Evolutionary conservation across 2,888 invertebrate species (phyloP).

Genomic region (Acronicta psi): DNA sequence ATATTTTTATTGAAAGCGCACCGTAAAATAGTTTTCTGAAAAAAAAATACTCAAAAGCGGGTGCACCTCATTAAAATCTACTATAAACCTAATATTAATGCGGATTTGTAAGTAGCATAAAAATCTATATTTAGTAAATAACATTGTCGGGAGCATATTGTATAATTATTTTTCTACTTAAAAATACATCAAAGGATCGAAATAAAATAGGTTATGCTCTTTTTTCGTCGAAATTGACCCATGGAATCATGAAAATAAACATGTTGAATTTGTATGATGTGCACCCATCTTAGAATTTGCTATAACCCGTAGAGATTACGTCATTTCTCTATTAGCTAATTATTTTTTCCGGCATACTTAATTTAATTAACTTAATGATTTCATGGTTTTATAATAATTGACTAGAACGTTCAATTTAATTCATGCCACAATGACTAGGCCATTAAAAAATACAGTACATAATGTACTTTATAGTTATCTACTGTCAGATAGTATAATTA

Average conservation of each 20-base stretch:
- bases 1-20: no score
- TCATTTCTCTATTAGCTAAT: constrained; percentile 17
- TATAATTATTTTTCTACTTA: no score
- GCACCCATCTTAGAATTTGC: constrained; percentile 2
- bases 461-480: constrained; percentile 18
- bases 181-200: no score
- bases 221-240: no score
- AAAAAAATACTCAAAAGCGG: no score
- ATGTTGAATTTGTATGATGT: constrained; percentile 7
- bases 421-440: constrained; percentile 73
- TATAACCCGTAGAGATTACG: constrained; percentile 21
- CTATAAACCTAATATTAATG: no score
- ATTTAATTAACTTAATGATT: constrained; percentile 40
- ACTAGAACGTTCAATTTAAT: constrained; percentile 76
- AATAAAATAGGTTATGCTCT: no score
- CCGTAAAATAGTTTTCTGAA: no score
- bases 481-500: constrained; percentile 22
- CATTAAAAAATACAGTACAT: constrained; percentile 49
- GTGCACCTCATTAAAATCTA: constrained; percentile 18
- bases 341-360: constrained; percentile 26
- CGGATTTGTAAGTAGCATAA: no score
- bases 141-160: no score
- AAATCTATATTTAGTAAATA: no score
- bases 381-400: constrained; percentile 78
- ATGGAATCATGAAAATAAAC: no score